Conservation (phyloP, 2,888 invertebrate genomes). For the Rhamnusium bicolor region DNA sequence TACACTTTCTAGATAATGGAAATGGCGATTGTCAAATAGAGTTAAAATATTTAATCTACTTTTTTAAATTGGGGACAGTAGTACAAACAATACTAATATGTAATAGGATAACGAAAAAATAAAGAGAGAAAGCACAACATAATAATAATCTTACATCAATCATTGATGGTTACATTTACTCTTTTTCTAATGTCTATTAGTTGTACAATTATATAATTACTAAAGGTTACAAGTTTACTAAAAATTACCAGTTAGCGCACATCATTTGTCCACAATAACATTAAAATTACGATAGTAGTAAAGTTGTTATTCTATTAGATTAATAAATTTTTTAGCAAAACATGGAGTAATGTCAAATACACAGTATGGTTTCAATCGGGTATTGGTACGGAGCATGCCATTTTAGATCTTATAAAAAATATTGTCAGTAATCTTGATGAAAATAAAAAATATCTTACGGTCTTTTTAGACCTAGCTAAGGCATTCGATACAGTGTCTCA, state of each 20-base stretch:
- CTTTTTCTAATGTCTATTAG: neutral
- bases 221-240: neutral
- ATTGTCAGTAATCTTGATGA: too few relatives aligned
- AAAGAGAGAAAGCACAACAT: neutral
- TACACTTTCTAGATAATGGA: too few relatives aligned
- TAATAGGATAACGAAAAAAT: neutral
- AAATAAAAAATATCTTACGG: too few relatives aligned
- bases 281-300: conserved; percentile 24
- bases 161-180: neutral
- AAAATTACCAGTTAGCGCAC: conserved; percentile 8
- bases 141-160: neutral
- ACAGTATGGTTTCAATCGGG: too few relatives aligned
- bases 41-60: too few relatives aligned
- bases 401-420: too few relatives aligned
- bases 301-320: conserved; percentile 15
- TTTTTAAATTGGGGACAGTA: neutral
- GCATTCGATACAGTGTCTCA: too few relatives aligned
- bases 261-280: conserved; percentile 26
- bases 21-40: too few relatives aligned
- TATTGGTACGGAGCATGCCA: too few relatives aligned
- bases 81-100: neutral
- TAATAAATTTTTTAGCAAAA: too few relatives aligned
- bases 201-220: conserved; percentile 15
- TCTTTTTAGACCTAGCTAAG: too few relatives aligned
- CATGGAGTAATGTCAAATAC: too few relatives aligned